These are phyloP conservation scores for Pomatorhinus ruficollis DNA, from an alignment of 2,113 vertebrate species.

Conservation along the genomic window DNA sequence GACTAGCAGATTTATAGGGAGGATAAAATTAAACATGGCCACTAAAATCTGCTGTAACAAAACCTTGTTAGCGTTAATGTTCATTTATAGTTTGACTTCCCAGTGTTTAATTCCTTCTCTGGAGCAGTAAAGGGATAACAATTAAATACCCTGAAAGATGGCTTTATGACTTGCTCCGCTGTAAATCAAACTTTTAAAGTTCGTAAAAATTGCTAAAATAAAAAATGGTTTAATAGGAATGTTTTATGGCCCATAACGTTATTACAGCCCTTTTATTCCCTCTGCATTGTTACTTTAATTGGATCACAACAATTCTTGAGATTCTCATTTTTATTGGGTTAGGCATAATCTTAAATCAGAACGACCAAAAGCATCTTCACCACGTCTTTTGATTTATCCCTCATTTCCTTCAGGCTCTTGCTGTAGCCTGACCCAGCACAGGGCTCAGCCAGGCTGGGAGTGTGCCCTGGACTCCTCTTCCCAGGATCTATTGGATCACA, in stretches of 20 bases:
- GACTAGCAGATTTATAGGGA: constrained; percentile 73
- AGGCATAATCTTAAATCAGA: constrained; percentile 73
- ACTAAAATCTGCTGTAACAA: constrained; percentile 76
- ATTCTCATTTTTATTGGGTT: constrained; percentile 71
- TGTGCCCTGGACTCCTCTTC: background rate
- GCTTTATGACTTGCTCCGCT: constrained; percentile 66
- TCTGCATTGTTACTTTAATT: constrained; percentile 80
- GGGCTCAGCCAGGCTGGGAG: background rate
- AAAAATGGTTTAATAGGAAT: constrained; percentile 85
- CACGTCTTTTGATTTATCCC: constrained; percentile 54
- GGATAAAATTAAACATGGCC: constrained; percentile 76
- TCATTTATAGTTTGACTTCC: constrained; percentile 81
- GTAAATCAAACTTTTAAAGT: constrained; percentile 84
- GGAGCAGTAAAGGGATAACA: constrained; percentile 68
- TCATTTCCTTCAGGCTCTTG: background rate
- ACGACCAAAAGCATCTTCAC: constrained; percentile 66
- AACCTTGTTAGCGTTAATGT: constrained; percentile 80
- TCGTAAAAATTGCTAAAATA: constrained; percentile 83
- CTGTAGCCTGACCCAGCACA: background rate
- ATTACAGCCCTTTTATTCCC: constrained; percentile 81
- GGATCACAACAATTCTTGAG: constrained; percentile 75
- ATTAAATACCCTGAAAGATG: constrained; percentile 79
- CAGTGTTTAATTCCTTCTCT: constrained; percentile 75
- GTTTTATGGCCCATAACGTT: constrained; percentile 82
- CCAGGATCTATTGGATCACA: background rate